Conservation (phyloP, 2,888 invertebrate genomes). For the Pandemis heparana region DNA sequence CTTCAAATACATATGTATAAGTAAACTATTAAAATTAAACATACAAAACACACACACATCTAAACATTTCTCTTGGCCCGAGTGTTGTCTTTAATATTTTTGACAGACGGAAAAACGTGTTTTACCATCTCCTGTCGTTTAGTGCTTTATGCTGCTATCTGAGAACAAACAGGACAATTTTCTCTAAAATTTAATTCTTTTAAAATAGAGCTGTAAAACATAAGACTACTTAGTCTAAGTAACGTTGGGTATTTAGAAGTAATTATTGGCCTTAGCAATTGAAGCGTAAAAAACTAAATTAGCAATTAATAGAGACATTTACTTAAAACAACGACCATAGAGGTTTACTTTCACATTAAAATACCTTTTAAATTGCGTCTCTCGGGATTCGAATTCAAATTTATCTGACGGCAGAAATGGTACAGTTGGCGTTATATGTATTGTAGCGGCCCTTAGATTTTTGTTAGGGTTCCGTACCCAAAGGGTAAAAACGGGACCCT, state of each 20-base stretch:
- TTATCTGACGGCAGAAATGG: neutral
- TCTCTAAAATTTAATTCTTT: neutral
- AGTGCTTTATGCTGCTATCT: constrained; percentile 23
- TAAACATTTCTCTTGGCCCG: too few relatives aligned
- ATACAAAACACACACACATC: too few relatives aligned
- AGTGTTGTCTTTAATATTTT: too few relatives aligned
- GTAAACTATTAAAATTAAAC: too few relatives aligned
- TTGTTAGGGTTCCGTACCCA: too few relatives aligned
- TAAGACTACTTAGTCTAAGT: neutral
- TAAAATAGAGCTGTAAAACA: too few relatives aligned
- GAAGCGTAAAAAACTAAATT: neutral
- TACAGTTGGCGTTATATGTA: too few relatives aligned
- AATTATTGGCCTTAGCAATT: neutral
- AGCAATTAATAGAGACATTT: neutral
- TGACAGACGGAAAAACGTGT: too few relatives aligned
- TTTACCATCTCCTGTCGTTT: too few relatives aligned
- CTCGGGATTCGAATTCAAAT: neutral
- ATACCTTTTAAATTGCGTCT: neutral
- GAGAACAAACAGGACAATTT: constrained; percentile 38
- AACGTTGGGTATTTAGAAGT: neutral
- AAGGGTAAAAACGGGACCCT: too few relatives aligned
- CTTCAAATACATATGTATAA: too few relatives aligned
- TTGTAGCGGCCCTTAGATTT: too few relatives aligned
- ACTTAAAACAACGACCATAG: neutral
- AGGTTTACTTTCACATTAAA: neutral